Percentiles rank a stretch among this genome's conserved stretches.
These are phyloP conservation scores for Aplysina aerophoba DNA, from an alignment of 37 sponge, comb jelly and placozoan species.

Conservation along the genomic window DNA sequence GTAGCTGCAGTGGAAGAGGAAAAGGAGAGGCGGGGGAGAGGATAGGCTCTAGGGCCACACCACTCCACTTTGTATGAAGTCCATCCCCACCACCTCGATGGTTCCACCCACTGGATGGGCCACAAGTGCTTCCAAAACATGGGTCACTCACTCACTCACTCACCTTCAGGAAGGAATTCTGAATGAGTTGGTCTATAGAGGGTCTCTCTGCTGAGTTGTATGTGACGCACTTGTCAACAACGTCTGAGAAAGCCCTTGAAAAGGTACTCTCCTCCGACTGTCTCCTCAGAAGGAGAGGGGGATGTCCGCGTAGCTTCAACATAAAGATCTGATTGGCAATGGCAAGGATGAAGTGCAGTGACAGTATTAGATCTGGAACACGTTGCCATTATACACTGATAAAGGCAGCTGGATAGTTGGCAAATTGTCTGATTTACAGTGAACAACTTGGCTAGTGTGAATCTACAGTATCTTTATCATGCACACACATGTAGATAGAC, in stretches of 20 bases:
- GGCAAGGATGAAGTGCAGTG: background rate
- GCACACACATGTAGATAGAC: background rate
- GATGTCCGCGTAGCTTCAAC: constrained; percentile 75
- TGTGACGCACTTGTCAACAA: constrained; percentile 66
- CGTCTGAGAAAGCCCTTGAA: constrained; percentile 63
- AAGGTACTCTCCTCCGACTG: constrained; percentile 31
- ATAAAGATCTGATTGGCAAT: constrained; percentile 90
- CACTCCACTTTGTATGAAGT: too few species aligned
- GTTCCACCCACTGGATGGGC: too few species aligned
- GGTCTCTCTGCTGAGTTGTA: constrained; percentile 55
- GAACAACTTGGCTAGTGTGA: too few species aligned
- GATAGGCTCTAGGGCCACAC: too few species aligned
- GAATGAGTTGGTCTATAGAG: constrained; percentile 41
- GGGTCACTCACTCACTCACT: constrained; percentile 23
- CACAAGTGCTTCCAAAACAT: too few species aligned
- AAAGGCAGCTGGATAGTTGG: too few species aligned
- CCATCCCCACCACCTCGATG: too few species aligned
- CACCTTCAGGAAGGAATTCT: constrained; percentile 63
- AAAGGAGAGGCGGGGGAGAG: background rate
- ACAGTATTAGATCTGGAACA: background rate
- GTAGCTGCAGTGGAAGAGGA: constrained; percentile 1
- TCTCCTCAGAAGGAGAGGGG: constrained; percentile 64
- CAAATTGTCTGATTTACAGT: too few species aligned
- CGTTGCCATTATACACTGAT: background rate
- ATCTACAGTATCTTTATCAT: too few species aligned